Evolutionary conservation across 2,113 vertebrate species (phyloP), one percentile per base, ranked within the genome.

Genomic region (Phaethon lepturus): DNA sequence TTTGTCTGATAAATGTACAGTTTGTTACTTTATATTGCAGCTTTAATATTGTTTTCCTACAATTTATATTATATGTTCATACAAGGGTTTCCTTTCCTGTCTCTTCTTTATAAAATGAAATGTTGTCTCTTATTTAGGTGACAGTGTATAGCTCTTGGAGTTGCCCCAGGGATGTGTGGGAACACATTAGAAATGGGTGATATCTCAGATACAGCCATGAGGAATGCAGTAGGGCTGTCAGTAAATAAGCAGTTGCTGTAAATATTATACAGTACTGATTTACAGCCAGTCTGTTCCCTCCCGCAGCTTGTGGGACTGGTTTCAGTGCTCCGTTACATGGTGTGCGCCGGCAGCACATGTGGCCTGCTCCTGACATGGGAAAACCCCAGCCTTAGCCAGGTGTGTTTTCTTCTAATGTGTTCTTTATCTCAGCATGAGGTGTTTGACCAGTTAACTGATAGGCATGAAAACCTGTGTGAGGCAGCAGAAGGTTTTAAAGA

Each of bases 301-400:
- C 47, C 5, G 15, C 79, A 64, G 74, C 33, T 2, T 0, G 15
- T 28, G 78, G 75, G 58, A 10, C 5, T 12, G 42, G 40, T 78
- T n/a, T 50, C 60, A 20, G 83, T 25, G 83, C 88, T 56, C 35
- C 29, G 15, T 45, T 13, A 16, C 31, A 15, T 0, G 1, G 6
- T 6, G 42, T 4, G 9, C 2, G 2, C 6, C 5, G 52, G 75
- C 64, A 60, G 59, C 69, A 24, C 40, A 2, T 2, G 14, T 2
- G 5, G 53, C 72, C 84, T 87, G 73, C 9, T 12, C 78, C 20
- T 55, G 60, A 22, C 22, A 3, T 38, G 91, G 94, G 95, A 95
- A 93, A 96, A n/a, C 18, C 40, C 69, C 4, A 2, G 62, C 59
- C 25, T 14, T 17, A 22, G 58, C 69, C 95, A 96, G 86, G 15